Evolutionary conservation across 1,140 invertebrate genomes (phyloP).

Genomic region (Hetaerina americana): DNA sequence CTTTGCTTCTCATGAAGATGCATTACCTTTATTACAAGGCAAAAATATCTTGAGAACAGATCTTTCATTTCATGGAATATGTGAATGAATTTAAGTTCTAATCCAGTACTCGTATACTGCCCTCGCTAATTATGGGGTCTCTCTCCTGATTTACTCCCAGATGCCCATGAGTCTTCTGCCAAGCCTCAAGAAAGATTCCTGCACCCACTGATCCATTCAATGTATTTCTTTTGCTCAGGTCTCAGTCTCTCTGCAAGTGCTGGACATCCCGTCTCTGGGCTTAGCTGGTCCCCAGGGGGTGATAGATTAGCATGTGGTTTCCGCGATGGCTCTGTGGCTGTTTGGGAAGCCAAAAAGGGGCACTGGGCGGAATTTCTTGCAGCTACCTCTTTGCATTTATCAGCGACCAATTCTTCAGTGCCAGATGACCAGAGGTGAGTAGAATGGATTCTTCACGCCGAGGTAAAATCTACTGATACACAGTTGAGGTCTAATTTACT

Average conservation of each 20-base stretch:
- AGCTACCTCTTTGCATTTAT: background rate
- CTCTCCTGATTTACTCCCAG: background rate
- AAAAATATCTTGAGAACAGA: no score
- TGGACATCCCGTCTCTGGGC: slow-evolving; percentile 38
- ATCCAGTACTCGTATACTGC: background rate
- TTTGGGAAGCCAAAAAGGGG: slow-evolving; percentile 41
- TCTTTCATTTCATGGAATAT: no score
- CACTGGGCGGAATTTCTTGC: background rate
- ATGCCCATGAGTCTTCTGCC: background rate
- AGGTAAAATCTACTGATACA: background rate
- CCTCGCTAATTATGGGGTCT: background rate
- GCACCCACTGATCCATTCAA: background rate
- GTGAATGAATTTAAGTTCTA: background rate
- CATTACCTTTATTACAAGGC: no score
- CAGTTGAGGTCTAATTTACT: background rate
- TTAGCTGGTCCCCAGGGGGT: slow-evolving; percentile 46
- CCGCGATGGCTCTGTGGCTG: slow-evolving; percentile 39
- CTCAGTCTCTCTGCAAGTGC: background rate
- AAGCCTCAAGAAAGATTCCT: no score
- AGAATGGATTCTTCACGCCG: background rate
- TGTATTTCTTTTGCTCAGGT: background rate
- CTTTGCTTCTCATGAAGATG: no score
- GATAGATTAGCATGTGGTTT: slow-evolving; percentile 46
- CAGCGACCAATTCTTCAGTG: background rate
- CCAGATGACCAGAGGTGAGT: background rate